These are phyloP conservation scores for Sorex araneus DNA, from an alignment of 2,113 vertebrate species.

Conservation along the genomic window DNA sequence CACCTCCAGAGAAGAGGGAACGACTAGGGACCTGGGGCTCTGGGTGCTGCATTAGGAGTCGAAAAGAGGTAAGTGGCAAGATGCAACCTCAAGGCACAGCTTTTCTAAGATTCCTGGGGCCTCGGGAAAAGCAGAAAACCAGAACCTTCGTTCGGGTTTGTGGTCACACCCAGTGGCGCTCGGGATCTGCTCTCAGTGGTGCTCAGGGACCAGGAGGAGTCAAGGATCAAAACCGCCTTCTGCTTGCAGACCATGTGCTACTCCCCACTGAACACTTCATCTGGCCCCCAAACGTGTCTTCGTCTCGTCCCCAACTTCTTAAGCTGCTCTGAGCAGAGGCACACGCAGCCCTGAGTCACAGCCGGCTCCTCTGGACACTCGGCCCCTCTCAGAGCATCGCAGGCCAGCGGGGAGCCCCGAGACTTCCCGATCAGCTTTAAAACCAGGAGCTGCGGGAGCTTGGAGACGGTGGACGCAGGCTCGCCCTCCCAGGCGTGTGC, in stretches of 20 bases:
- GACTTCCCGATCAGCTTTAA: neutral
- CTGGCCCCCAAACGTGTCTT: too few species aligned
- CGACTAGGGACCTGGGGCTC: neutral
- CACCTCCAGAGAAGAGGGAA: neutral
- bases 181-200: too few species aligned
- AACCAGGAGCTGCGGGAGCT: neutral
- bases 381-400: neutral
- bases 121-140: neutral
- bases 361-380: too few species aligned
- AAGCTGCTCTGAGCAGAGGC: neutral
- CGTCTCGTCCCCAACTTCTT: too few species aligned
- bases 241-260: too few species aligned
- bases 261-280: too few species aligned
- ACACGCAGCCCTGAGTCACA: neutral
- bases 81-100: neutral
- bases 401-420: too few species aligned
- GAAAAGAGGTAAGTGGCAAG: neutral
- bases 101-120: neutral
- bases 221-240: too few species aligned
- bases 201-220: too few species aligned
- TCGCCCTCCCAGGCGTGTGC: neutral
- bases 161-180: too few species aligned
- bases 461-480: neutral
- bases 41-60: neutral
- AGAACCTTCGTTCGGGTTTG: neutral